These are phyloP conservation scores for Saturnia japonica DNA, from an alignment of 2,888 invertebrate species.

Conservation along the genomic window DNA sequence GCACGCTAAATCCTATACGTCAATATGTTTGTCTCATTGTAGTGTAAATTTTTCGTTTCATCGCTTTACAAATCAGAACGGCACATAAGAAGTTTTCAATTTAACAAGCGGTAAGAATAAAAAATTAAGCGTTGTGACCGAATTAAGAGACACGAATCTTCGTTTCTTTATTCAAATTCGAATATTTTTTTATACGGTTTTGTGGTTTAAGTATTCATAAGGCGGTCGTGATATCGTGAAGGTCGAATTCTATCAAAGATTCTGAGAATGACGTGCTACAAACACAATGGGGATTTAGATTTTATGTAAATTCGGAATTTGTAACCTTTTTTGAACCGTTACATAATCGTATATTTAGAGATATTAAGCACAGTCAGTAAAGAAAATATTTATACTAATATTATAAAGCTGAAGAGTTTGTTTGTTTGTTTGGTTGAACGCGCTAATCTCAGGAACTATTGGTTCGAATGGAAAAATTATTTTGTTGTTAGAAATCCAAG, in stretches of 20 bases:
- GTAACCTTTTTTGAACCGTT: not conserved
- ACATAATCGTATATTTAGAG: not conserved
- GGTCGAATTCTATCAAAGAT: conserved; percentile 5
- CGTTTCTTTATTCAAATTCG: not conserved
- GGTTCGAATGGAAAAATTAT: too few relatives aligned
- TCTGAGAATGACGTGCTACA: not conserved
- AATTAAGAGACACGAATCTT: not conserved
- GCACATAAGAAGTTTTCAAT: too few relatives aligned
- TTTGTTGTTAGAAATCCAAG: too few relatives aligned
- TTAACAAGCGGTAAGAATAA: not conserved
- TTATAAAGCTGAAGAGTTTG: too few relatives aligned
- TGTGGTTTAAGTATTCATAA: not conserved
- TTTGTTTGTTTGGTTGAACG: too few relatives aligned
- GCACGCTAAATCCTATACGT: too few relatives aligned
- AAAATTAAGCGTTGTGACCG: not conserved
- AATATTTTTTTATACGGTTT: not conserved
- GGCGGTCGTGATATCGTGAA: not conserved
- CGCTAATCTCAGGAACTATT: too few relatives aligned
- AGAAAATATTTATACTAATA: too few relatives aligned
- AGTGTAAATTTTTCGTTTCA: too few relatives aligned
- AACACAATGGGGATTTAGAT: conserved; percentile 1
- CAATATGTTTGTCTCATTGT: too few relatives aligned
- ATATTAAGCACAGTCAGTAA: not conserved
- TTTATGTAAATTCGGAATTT: not conserved
- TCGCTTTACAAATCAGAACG: too few relatives aligned